Percentiles rank a stretch among this genome's conserved stretches.
phyloP scores from a whole-genome alignment of 2,797 vertebrate species.

The Urophycis tenuis region DNA sequence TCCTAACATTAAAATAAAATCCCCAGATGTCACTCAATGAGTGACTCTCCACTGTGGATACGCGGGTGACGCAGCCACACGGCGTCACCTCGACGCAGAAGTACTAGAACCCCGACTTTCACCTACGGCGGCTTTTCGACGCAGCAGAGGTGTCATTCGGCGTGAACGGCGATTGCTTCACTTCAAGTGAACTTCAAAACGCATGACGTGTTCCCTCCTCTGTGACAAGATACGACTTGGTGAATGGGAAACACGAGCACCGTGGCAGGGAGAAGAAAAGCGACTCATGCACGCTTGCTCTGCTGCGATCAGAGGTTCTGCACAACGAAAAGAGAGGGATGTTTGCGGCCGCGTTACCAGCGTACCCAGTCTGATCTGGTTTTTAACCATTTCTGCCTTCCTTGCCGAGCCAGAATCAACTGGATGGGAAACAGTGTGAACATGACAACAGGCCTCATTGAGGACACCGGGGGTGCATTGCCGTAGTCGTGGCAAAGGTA shows the following conservation, averaged over 20 bases:
- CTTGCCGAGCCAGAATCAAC: constrained; percentile 10
- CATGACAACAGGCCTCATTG: not conserved
- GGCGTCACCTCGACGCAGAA: not conserved
- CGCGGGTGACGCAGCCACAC: not conserved
- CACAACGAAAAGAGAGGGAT: not conserved
- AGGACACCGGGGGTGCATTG: not conserved
- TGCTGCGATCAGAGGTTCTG: too few species aligned
- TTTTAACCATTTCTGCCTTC: constrained; percentile 38
- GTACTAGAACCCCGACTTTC: not conserved
- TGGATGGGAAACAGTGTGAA: constrained; percentile 3
- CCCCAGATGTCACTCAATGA: not conserved
- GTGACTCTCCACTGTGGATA: not conserved
- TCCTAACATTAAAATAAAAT: too few species aligned
- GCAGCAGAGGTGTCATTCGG: too few species aligned
- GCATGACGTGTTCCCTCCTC: not conserved
- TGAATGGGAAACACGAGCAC: not conserved
- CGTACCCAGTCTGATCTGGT: constrained; percentile 45
- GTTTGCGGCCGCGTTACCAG: not conserved
- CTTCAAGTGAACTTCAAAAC: not conserved
- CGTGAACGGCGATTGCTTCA: not conserved
- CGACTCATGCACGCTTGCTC: not conserved
- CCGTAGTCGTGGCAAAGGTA: not conserved
- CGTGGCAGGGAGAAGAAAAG: not conserved
- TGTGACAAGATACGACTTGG: not conserved
- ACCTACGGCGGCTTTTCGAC: too few species aligned